phyloP scores from a whole-genome alignment of 2,797 vertebrate species.

The Siniperca scherzeri region DNA sequence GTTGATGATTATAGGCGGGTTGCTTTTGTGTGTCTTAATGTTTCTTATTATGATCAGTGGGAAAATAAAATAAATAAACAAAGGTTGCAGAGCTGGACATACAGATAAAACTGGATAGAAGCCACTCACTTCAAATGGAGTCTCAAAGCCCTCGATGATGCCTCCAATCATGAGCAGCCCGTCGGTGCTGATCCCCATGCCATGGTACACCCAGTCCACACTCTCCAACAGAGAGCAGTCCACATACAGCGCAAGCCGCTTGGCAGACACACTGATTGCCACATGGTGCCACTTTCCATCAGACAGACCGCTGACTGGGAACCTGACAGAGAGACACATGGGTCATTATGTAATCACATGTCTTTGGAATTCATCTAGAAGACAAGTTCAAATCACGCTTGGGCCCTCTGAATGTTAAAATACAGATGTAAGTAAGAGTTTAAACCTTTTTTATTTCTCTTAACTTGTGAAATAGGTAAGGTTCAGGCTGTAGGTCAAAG shows the following conservation, averaged over 20 bases:
- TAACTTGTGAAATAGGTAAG: background rate
- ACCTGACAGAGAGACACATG: conserved; percentile 77
- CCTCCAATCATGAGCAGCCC: conserved; percentile 91
- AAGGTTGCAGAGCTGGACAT: background rate
- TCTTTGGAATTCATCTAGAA: background rate
- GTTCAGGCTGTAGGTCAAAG: background rate
- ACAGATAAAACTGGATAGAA: background rate
- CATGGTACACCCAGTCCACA: conserved; percentile 87
- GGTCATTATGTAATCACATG: conserved; percentile 6
- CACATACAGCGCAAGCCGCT: conserved; percentile 86
- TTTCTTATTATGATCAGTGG: conserved; percentile 21
- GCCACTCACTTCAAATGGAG: conserved; percentile 89
- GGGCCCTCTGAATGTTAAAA: background rate
- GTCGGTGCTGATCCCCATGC: conserved; percentile 85
- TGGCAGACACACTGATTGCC: conserved; percentile 86
- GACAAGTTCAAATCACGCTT: background rate
- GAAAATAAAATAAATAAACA: background rate
- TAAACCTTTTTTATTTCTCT: background rate
- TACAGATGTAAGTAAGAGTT: background rate
- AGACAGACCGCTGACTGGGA: conserved; percentile 85
- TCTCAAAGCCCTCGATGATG: conserved; percentile 86
- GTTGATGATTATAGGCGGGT: background rate
- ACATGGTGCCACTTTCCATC: conserved; percentile 90
- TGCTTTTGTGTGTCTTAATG: background rate
- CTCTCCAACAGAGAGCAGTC: conserved; percentile 91